A percentile compares a stretch with the other conserved stretches of the same genome.
Conservation (phyloP, 2,797 vertebrate genomes). For the Sebastes wilsoni region DNA sequence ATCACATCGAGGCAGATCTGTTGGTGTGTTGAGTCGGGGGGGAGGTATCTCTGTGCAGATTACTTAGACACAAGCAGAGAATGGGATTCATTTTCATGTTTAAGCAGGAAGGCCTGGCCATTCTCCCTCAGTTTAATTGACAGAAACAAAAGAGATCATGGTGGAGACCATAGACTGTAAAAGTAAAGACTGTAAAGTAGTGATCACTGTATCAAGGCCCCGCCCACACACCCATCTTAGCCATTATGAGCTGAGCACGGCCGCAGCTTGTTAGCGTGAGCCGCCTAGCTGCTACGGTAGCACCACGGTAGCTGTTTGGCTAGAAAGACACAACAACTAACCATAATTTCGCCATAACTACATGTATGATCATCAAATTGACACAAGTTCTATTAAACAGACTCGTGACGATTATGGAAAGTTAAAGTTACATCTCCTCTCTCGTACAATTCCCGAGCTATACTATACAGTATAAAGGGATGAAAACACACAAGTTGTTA, state of each 20-base stretch:
- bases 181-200: background rate
- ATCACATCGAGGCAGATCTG: conserved; percentile 53
- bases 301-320: too few relatives aligned
- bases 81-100: conserved; percentile 35
- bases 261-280: too few relatives aligned
- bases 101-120: background rate
- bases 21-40: conserved; percentile 40
- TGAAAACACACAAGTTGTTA: background rate
- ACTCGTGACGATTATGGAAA: too few relatives aligned
- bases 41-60: conserved; percentile 28
- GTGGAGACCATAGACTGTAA: background rate
- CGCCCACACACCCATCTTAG: too few relatives aligned
- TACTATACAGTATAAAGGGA: background rate
- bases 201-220: too few relatives aligned
- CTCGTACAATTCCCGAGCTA: background rate
- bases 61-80: conserved; percentile 37
- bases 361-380: too few relatives aligned
- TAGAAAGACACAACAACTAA: too few relatives aligned
- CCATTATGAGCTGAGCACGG: too few relatives aligned
- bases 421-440: too few relatives aligned
- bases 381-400: too few relatives aligned
- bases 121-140: conserved; percentile 8
- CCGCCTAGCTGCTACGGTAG: too few relatives aligned
- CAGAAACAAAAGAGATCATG: background rate
- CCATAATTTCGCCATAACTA: too few relatives aligned